Evolutionary conservation across 2,113 vertebrate species (phyloP), one percentile per base, ranked within the genome.

Genomic region (Pteronura brasiliensis): DNA sequence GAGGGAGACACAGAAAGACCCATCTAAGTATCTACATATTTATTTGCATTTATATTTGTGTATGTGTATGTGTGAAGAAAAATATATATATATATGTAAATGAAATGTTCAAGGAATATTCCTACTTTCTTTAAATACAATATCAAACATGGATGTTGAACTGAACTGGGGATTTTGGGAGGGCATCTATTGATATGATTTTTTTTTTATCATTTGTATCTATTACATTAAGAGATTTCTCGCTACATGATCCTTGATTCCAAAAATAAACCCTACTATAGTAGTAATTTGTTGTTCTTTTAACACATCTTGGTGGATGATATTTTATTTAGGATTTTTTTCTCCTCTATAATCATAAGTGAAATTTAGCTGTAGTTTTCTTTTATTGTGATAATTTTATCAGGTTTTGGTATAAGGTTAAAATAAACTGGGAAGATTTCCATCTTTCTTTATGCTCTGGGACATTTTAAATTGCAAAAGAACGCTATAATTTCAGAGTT

Each of bases 351-450:
- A 97, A 97, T 96, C 72, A 90, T 82, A 89, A 96, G 87, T 52
- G 72, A 95, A 97, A 97, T 92, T 95, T 90, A 95, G 92, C 81
- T 94, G 31, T 76, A 96, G 93, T 96, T 93, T 96, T 93, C 89
- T 96, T 95, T 96, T 86, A 95, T 65, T 95, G 96, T 98, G 97
- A 97, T 95, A 74, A 96, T 98, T 97, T 96, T 97, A 97, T 96
- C 95, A 96, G 96, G 90, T 97, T 98, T 97, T 96, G 89, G 92
- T 96, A 96, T 93, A 96, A 97, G 93, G 90, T 97, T 98, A 97
- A 96, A 98, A 98, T 98, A 97, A 97, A 96, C 97, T 97, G 97
- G 97, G 96, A 98, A 96, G 83, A 90, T 87, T 98, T 98, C 97
- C 97, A 98, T 98, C 83, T 95, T 96, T 92, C 77, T 97, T 95